phyloP scores from a whole-genome alignment of 2,888 invertebrate species.

The Beris chalybata region DNA sequence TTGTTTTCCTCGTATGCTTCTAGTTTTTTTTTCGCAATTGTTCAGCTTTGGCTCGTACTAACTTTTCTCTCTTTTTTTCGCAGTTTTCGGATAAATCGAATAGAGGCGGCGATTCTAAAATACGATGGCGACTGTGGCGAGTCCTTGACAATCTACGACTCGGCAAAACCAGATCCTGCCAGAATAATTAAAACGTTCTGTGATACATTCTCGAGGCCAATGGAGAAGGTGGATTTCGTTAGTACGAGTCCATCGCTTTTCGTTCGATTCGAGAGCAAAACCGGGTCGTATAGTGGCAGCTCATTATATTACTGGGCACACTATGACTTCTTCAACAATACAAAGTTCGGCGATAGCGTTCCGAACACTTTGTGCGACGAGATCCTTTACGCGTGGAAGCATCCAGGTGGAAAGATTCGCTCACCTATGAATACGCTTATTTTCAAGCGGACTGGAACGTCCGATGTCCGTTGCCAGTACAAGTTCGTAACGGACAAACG shows the following conservation, averaged over 20 bases:
- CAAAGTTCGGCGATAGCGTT: constrained; percentile 80
- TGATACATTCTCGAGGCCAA: constrained; percentile 88
- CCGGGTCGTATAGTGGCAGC: constrained; percentile 92
- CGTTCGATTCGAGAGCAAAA: constrained; percentile 87
- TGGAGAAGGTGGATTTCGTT: constrained; percentile 92
- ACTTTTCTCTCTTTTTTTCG: constrained; percentile 41
- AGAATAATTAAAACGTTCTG: constrained; percentile 92
- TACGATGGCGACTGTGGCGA: constrained; percentile 90
- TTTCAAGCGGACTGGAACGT: constrained; percentile 75
- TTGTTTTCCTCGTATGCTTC: too few species aligned
- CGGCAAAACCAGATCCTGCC: constrained; percentile 84
- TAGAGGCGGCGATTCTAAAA: constrained; percentile 83
- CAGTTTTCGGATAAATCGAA: constrained; percentile 85
- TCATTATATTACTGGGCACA: constrained; percentile 93
- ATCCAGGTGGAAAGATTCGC: constrained; percentile 72
- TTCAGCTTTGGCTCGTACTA: too few species aligned
- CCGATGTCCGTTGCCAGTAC: constrained; percentile 80
- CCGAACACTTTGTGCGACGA: constrained; percentile 84
- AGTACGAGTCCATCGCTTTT: constrained; percentile 85
- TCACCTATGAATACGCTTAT: constrained; percentile 86
- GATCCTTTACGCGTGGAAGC: constrained; percentile 83
- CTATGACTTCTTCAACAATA: constrained; percentile 92
- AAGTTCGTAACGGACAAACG: constrained; percentile 82
- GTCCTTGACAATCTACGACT: constrained; percentile 86
- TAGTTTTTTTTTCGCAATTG: too few species aligned